Base-by-base conservation (phyloP, 2,888 invertebrate species). In the Drosophila bunnanda region DNA sequence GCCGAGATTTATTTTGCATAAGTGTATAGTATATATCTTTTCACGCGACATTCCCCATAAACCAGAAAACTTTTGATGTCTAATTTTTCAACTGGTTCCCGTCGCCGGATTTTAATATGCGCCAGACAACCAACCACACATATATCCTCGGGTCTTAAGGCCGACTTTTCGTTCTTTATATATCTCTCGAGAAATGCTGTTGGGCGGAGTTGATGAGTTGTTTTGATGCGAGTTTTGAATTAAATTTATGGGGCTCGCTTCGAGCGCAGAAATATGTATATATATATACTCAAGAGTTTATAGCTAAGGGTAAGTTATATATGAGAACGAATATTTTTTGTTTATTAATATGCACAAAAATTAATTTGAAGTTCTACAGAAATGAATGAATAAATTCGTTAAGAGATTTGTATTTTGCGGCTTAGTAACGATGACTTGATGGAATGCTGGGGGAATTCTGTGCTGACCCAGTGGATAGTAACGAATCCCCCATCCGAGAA, bases 41-140 rank as follows among this genome's bases (percentile, higher is more conserved):
- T 75, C 83, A 80, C 80, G 78, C 83, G 83, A 86, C 88, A 82
- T 74, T 41, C 71, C 54, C 76, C 78, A 78, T 70, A 66, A 72
- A 67, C 52, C 69, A 54, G 32, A 61, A 30, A 53, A 66, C 61
- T 52, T 55, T 46, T 73, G 58, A 58, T 77, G 81, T 70, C 78
- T 75, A 86, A 83, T 86, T 78, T 76, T 74, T 76, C 71, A 86
- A 80, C 82, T 82, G 76, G 82, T 88, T 88, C 67, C 61, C 57
- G 30, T 34, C 34, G 48, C 32, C 44, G 55, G 56, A 61, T 78
- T 71, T 82, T 73, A 78, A 82, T 85, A 82, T 88, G 67, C 82
- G 62, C 43, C 72, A 76, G 69, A 77, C 82, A 75, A 9, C 44
- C 25, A 46, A 54, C 25, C 46, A 39, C 38, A 46, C 62, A 46